Evolutionary conservation across 1,140 invertebrate genomes (phyloP).

Genomic region (Phocides pigmalion): DNA sequence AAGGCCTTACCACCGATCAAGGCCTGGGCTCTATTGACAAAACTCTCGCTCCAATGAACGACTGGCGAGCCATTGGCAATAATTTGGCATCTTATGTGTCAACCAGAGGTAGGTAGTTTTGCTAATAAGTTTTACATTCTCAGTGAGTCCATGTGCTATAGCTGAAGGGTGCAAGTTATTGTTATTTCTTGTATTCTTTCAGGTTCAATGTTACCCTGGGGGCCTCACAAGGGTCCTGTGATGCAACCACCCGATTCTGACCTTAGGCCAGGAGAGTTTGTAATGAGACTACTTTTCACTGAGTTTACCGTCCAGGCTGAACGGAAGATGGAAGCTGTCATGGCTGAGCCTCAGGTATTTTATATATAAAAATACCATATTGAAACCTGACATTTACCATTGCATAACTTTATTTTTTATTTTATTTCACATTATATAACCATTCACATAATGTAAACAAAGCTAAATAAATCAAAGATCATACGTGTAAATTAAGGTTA

Average conservation of each 20-base stretch:
- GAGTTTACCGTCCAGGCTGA: constrained; percentile 97
- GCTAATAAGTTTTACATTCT: no score
- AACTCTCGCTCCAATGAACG: constrained; percentile 40
- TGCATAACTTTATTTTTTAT: neutral
- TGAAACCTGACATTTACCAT: neutral
- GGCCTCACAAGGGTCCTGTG: constrained; percentile 89
- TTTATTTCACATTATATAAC: neutral
- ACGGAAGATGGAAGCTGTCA: constrained; percentile 97
- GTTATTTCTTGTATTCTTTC: constrained; percentile 12
- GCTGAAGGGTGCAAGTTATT: no score
- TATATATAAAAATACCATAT: neutral
- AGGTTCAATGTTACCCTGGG: constrained; percentile 90
- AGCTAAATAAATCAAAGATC: constrained; percentile 1
- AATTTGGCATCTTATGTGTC: constrained; percentile 57
- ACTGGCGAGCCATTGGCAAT: constrained; percentile 54
- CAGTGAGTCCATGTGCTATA: no score
- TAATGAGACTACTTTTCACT: constrained; percentile 96
- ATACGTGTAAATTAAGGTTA: constrained; percentile 4
- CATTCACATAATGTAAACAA: neutral
- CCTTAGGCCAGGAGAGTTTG: constrained; percentile 95
- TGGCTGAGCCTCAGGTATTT: constrained; percentile 93
- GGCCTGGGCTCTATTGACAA: constrained; percentile 47
- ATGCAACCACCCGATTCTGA: constrained; percentile 87
- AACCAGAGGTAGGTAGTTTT: constrained; percentile 47
- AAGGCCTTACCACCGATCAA: constrained; percentile 38